Percentiles rank a stretch among this genome's conserved stretches.
Evolutionary conservation across 1,140 invertebrate species (phyloP).

Genomic region (Tetranychus urticae): DNA sequence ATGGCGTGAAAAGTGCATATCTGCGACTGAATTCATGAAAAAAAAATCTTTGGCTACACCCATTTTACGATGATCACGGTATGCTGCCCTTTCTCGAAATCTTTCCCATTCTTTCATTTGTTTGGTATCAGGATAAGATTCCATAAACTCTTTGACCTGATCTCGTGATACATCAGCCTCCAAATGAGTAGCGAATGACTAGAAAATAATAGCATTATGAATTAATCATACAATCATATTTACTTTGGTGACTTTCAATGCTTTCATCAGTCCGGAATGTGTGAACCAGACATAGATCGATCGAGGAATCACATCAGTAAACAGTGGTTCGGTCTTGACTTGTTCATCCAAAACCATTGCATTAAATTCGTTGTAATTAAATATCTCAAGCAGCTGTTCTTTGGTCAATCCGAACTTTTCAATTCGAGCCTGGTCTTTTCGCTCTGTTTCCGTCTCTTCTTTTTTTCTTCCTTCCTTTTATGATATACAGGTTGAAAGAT

Average conservation of each 20-base stretch:
- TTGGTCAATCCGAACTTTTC: constrained; percentile 88
- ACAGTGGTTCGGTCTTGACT: constrained; percentile 82
- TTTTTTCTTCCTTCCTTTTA: too few species aligned
- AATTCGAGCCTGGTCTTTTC: constrained; percentile 86
- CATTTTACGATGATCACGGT: constrained; percentile 9
- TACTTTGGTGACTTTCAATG: constrained; percentile 71
- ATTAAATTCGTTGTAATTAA: constrained; percentile 92
- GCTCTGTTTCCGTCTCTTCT: constrained; percentile 65
- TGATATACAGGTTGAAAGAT: too few species aligned
- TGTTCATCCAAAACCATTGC: constrained; percentile 89
- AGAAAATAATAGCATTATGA: not conserved
- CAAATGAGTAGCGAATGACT: constrained; percentile 50
- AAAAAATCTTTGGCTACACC: constrained; percentile 81
- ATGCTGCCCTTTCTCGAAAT: constrained; percentile 86
- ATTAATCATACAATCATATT: not conserved
- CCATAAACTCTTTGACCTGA: constrained; percentile 78
- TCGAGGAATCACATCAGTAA: constrained; percentile 87
- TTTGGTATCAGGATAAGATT: constrained; percentile 82
- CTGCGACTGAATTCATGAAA: too few species aligned
- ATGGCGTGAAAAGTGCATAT: constrained; percentile 93
- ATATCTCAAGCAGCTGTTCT: constrained; percentile 88
- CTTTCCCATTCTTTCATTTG: constrained; percentile 95
- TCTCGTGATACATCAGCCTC: constrained; percentile 89
- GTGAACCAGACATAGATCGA: constrained; percentile 89
- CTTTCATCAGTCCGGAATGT: constrained; percentile 91